A percentile compares a stretch with the other conserved stretches of the same genome.
Evolutionary conservation across 2,888 invertebrate species (phyloP).

Genomic region (Tachystola acroxantha): DNA sequence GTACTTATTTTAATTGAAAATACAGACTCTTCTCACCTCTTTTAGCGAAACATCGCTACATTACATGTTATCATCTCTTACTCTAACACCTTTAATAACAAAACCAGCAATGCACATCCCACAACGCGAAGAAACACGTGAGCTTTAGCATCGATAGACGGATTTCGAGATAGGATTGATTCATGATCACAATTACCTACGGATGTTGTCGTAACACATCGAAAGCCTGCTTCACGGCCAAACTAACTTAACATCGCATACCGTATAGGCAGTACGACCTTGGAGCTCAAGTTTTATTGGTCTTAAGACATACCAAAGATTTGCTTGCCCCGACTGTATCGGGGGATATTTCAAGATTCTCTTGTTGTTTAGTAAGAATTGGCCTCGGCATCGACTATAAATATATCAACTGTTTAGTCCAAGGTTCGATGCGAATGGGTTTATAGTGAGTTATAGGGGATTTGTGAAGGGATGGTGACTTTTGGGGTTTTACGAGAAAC

Average conservation of each 20-base stretch:
- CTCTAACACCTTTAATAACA: no score
- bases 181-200: constrained; percentile 72
- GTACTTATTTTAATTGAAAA: no score
- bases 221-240: constrained; percentile 34
- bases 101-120: constrained; percentile 29
- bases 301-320: constrained; percentile 35
- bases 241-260: constrained; percentile 21
- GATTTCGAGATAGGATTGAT: constrained; percentile 67
- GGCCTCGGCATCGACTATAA: constrained; percentile 40
- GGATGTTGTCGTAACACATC: constrained; percentile 54
- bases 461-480: neutral
- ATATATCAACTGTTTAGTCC: constrained; percentile 53
- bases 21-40: no score
- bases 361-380: constrained; percentile 41
- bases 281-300: constrained; percentile 22
- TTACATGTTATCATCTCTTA: no score
- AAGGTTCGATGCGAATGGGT: constrained; percentile 12
- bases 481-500: neutral
- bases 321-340: constrained; percentile 38
- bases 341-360: constrained; percentile 46
- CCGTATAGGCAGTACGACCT: no score
- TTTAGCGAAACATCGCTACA: no score
- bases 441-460: neutral
- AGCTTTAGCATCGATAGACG: constrained; percentile 34
- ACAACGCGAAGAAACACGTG: constrained; percentile 25